Base-by-base conservation (phyloP, 2,113 vertebrate genomes). In the Psilopsiagon aurifrons region DNA sequence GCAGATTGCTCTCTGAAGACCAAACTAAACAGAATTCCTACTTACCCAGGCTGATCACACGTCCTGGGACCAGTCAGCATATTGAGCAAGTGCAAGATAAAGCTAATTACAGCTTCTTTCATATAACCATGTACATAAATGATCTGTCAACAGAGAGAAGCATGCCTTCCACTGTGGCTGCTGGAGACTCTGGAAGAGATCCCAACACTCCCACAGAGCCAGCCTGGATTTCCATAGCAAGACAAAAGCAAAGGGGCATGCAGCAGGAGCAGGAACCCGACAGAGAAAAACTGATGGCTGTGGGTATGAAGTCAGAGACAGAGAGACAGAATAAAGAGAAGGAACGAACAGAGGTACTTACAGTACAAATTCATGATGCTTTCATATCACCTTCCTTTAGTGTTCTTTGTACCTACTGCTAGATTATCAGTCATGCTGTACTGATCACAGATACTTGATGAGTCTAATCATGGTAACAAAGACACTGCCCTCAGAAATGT, bases 201-300 rank as follows among this genome's bases (percentile, higher is more conserved):
- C 51, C 88, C 1, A 82, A 96, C 7, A 83, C 79, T 80, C 92
- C 95, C 12, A 44, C 97, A 6, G 95, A 98, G 52, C 98, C 98
- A 17, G 98, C 98, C 82, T 99, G 99, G 99, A 98, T 99, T 97
- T 98, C 98, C 63, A 91, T 99, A 67, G 98, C 98, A 1, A 98
- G 98, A 88, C 98, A 99, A 84, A 99, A 99, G 92, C 98, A 98
- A 54, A 98, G 94, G 86, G 98, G 98, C 29, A n/a, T 97, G 46
- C 98, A 98, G 15, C 98, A 99, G 63, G 98, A 98, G 49, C 98
- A 98, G 81, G 98, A 98, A 15, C 92, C 96, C 1, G 95, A 92
- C 79, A 98, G 90, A 97, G 98, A 98, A 70, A 97, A 96, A 57
- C 71, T 23, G 15, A 43, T 69, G 31, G 41, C 77, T 33, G 67